These are phyloP conservation scores for Carassius auratus DNA, from an alignment of 2,113 vertebrate genomes.

Conservation along the genomic window DNA sequence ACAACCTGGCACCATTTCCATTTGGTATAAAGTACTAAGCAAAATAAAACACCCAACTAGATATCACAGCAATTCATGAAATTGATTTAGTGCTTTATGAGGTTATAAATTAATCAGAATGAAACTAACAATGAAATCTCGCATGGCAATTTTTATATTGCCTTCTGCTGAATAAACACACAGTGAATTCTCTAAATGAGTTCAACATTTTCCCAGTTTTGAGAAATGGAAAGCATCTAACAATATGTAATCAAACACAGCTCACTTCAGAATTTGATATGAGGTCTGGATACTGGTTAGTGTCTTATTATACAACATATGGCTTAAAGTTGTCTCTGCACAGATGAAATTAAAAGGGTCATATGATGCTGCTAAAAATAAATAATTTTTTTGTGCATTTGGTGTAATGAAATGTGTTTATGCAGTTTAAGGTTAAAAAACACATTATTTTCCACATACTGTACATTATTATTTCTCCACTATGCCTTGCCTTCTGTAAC, in stretches of 20 bases:
- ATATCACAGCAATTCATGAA: too few relatives aligned
- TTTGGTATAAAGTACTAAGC: not conserved
- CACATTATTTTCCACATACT: too few relatives aligned
- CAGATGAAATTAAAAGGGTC: too few relatives aligned
- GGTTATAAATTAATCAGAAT: not conserved
- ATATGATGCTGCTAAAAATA: too few relatives aligned
- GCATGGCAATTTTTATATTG: not conserved
- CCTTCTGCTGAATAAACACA: too few relatives aligned
- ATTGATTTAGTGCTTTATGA: not conserved
- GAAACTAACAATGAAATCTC: not conserved
- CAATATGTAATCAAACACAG: not conserved
- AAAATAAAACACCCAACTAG: not conserved
- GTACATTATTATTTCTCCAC: too few relatives aligned
- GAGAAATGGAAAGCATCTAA: not conserved
- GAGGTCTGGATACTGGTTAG: not conserved
- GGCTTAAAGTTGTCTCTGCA: not conserved
- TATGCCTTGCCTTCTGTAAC: too few relatives aligned
- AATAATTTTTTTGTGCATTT: too few relatives aligned
- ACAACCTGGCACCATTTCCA: not conserved
- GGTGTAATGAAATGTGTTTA: too few relatives aligned
- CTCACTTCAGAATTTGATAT: not conserved
- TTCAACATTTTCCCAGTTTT: not conserved
- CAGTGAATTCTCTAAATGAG: not conserved
- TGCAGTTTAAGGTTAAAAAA: too few relatives aligned
- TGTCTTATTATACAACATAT: not conserved